Percentiles rank a stretch among this genome's conserved stretches.
Conservation (phyloP, 2,113 vertebrate species). For the Chitala chitala region DNA sequence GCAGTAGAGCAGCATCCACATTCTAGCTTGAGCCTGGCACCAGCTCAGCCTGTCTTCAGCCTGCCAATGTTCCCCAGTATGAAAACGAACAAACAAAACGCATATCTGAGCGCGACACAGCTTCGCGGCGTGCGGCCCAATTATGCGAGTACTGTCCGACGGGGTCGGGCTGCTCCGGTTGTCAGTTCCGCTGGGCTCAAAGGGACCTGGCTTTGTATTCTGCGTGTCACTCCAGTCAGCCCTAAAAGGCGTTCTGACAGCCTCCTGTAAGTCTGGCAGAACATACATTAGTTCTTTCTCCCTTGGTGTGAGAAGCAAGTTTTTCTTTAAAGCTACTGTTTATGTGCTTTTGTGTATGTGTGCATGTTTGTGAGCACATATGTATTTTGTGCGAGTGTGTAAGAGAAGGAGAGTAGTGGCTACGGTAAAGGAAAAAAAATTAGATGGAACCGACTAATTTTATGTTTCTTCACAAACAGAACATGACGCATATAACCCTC, state of each 20-base stretch:
- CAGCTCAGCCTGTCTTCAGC: background rate
- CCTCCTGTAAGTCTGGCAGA: background rate
- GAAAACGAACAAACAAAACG: slow-evolving; percentile 11
- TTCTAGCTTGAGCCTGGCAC: background rate
- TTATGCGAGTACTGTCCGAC: background rate
- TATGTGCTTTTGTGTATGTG: background rate
- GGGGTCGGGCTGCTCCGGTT: background rate
- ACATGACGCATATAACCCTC: too few relatives aligned
- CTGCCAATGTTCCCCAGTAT: slow-evolving; percentile 10
- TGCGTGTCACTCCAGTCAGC: too few relatives aligned
- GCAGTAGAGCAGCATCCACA: slow-evolving; percentile 1
- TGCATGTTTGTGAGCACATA: background rate
- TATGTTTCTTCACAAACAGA: too few relatives aligned
- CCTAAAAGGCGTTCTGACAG: background rate
- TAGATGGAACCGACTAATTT: too few relatives aligned
- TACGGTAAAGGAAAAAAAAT: too few relatives aligned
- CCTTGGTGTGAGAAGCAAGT: too few relatives aligned
- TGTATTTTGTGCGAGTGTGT: too few relatives aligned
- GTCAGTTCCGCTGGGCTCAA: background rate
- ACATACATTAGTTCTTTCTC: background rate
- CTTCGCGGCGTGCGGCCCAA: background rate
- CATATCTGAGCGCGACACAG: background rate
- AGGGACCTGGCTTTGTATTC: background rate
- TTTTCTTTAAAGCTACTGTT: too few relatives aligned
- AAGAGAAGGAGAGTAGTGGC: too few relatives aligned